Evolutionary conservation across 2,797 vertebrate species (phyloP).

Genomic region (Mus caroli): DNA sequence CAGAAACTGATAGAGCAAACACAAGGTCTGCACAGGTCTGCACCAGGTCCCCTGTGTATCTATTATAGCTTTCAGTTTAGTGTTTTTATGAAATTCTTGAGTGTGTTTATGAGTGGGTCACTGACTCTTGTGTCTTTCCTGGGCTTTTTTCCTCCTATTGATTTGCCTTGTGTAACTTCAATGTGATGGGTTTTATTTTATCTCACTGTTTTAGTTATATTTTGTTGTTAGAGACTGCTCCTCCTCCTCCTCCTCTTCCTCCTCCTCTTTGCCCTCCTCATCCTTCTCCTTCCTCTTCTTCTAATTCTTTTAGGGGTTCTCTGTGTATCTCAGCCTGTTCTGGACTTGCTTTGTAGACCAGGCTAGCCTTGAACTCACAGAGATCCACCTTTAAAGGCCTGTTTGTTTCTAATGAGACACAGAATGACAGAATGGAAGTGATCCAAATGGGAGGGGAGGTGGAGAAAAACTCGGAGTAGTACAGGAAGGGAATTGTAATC

Average conservation of each 20-base stretch:
- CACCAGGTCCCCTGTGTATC: too few relatives aligned
- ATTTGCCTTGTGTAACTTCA: neutral
- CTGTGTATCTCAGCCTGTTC: neutral
- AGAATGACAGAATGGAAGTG: neutral
- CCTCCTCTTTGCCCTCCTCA: too few relatives aligned
- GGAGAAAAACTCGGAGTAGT: neutral
- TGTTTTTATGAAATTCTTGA: neutral
- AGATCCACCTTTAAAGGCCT: neutral
- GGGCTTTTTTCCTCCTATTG: neutral
- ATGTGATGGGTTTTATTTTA: neutral
- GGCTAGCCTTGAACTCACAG: neutral
- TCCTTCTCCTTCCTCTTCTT: too few relatives aligned
- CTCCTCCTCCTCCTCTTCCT: too few relatives aligned
- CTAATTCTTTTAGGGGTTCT: neutral
- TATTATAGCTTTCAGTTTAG: neutral
- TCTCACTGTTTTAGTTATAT: neutral
- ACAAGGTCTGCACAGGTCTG: neutral
- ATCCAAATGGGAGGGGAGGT: too few relatives aligned
- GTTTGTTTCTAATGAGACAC: neutral
- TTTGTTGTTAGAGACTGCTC: neutral
- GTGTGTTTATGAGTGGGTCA: neutral
- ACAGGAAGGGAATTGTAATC: neutral
- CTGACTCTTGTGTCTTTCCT: neutral
- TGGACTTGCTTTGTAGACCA: neutral
- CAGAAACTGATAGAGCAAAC: neutral